Conservation (phyloP, 2,888 invertebrate species). For the Panorpa germanica region DNA sequence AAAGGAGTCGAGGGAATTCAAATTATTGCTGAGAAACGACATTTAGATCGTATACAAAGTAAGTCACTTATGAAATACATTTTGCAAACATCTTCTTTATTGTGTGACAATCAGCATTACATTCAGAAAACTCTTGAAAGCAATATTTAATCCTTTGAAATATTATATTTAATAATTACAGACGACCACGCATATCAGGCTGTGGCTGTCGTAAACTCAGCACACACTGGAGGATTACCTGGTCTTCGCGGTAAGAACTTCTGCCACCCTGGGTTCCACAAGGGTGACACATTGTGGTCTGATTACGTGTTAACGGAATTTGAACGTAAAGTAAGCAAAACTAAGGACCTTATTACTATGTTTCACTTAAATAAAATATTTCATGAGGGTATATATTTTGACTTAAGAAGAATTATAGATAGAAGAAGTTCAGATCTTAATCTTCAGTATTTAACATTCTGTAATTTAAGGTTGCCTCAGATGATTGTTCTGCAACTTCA, state of each 20-base stretch:
- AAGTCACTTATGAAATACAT: too few species aligned
- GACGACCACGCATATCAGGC: slow-evolving; percentile 34
- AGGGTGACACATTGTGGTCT: slow-evolving; percentile 32
- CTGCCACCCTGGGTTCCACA: slow-evolving; percentile 46
- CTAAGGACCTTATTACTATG: neutral
- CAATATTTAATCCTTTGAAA: too few species aligned
- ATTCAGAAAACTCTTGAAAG: too few species aligned
- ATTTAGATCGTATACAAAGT: too few species aligned
- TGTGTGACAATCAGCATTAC: too few species aligned
- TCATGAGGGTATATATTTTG: too few species aligned
- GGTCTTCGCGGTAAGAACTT: slow-evolving; percentile 31
- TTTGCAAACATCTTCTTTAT: too few species aligned
- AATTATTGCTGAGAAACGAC: too few species aligned
- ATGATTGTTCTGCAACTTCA: slow-evolving; percentile 17
- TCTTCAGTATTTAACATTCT: too few species aligned
- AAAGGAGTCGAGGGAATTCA: too few species aligned
- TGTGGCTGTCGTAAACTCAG: slow-evolving; percentile 33
- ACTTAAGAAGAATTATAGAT: too few species aligned
- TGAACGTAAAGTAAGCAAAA: slow-evolving; percentile 26
- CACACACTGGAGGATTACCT: slow-evolving; percentile 26
- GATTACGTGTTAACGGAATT: slow-evolving; percentile 38
- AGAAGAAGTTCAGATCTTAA: too few species aligned
- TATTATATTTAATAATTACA: slow-evolving; percentile 15
- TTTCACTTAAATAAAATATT: neutral
- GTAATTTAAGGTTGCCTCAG: slow-evolving; percentile 15